Base-by-base conservation (phyloP, 2,888 invertebrate species). In the Gryllus longicercus region DNA sequence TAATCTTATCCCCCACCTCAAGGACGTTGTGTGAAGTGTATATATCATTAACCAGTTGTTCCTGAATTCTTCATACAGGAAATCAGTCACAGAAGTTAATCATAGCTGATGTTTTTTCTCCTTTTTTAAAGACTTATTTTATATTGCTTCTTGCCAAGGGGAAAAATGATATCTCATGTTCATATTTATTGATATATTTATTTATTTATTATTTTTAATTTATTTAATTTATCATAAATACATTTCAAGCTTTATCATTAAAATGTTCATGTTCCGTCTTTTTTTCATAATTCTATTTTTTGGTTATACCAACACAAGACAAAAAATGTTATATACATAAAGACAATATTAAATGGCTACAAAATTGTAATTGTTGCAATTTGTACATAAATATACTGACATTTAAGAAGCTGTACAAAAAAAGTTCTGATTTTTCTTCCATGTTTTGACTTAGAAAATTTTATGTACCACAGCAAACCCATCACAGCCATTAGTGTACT, bases 151-250 rank as follows among this genome's bases (percentile, higher is more conserved):
- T 38, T 38, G 38, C 38, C 38, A 38, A 38, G 38, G 38, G 38
- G 38, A 38, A 38, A 38, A 38, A 38, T 38, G 38, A 38, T 38
- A 38, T 38, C 0, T 38, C 38, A 38, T 63, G n/a, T 63, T 63
- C n/a, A 63, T 63, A 18, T 63, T 63, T 63, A 63, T 63, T 63
- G n/a, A 63, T 63, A 18, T 63, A 63, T 63, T 63, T 63, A 63
- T 63, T 63, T 63, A 63, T 63, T 63, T 38, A 38, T 14, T 63
- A 63, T 16, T 63, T 63, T 18, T 63, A 63, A 63, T 18, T 63
- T n/a, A 63, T 63, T 63, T 38, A 38, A 38, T 38, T 38, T 38
- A 38, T 38, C 38, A 38, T 38, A 38, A 38, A 38, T 38, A 38
- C 38, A 38, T 38, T 38, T 38, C 38, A 38, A 38, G 38, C 38